Evolutionary conservation across 2,113 vertebrate genomes (phyloP).

Genomic region (Chloebia gouldiae): DNA sequence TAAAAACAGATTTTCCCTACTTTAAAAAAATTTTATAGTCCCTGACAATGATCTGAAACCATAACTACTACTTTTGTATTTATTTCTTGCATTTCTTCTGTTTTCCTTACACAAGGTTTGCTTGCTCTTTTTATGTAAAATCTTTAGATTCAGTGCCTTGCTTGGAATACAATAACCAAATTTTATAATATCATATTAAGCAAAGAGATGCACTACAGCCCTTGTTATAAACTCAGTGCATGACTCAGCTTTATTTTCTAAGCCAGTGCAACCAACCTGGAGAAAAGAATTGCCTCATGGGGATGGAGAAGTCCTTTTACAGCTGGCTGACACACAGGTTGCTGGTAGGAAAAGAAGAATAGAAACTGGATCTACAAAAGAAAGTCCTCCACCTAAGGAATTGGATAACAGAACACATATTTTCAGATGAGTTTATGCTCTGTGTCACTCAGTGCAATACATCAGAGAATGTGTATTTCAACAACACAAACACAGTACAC

Average conservation of each 20-base stretch:
- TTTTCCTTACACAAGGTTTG: neutral
- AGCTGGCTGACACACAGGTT: neutral
- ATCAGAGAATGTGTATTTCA: neutral
- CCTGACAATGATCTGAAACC: neutral
- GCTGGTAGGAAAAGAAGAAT: neutral
- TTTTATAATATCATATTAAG: neutral
- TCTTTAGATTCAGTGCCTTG: neutral
- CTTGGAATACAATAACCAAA: neutral
- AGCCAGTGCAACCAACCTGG: neutral
- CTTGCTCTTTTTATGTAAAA: neutral
- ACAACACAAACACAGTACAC: too few relatives aligned
- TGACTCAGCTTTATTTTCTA: neutral
- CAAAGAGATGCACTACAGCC: neutral
- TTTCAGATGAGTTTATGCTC: neutral
- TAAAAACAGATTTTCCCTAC: rapidly evolving
- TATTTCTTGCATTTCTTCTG: neutral
- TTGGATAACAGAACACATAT: neutral
- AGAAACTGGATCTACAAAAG: neutral
- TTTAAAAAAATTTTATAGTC: neutral
- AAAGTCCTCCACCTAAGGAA: neutral
- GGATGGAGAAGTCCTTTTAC: neutral
- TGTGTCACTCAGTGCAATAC: neutral
- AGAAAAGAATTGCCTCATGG: neutral
- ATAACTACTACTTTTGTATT: neutral
- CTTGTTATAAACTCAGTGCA: neutral